Evolutionary conservation across 2,888 invertebrate genomes (phyloP), one percentile per base, ranked within the genome.

Genomic region (Parochlus steinenii): DNA sequence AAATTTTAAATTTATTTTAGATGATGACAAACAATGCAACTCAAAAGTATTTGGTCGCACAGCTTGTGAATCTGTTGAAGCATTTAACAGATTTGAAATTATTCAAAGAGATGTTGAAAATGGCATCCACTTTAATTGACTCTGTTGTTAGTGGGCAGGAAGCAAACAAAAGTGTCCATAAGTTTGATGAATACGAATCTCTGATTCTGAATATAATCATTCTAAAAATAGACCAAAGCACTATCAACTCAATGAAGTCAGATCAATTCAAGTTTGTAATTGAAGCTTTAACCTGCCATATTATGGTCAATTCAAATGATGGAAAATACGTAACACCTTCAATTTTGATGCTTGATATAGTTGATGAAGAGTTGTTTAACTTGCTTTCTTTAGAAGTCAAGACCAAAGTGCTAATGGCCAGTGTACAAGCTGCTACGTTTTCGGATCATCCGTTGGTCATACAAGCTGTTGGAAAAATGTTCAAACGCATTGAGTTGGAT

Each of bases 361-460:
- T 57, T 1, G 48, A 52, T 5, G 48, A 51, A 2, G 42, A 43
- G 3, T 44, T 46, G 1, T 69, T 37, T 45, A 58, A 39, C 52
- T 64, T 46, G 48, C 48, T 75, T 28, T 28, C 27, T 34, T 15
- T n/a, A n/a, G n/a, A n/a, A n/a, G n/a, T n/a, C n/a, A n/a, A n/a
- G n/a, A n/a, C n/a, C n/a, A n/a, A n/a, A n/a, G n/a, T n/a, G n/a
- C n/a, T n/a, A n/a, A n/a, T n/a, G n/a, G n/a, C n/a, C n/a, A n/a
- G n/a, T n/a, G n/a, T n/a, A n/a, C n/a, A n/a, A n/a, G n/a, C n/a
- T n/a, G n/a, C n/a, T n/a, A n/a, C n/a, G n/a, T n/a, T n/a, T n/a
- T n/a, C n/a, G n/a, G 28, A 34, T 16, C 34, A 28, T n/a, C 15
- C 22, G 5, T 14, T 12, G n/a, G 22, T 34, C 17, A 18, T 28